Evolutionary conservation across 2,113 vertebrate genomes (phyloP).

Genomic region (Neolamprologus falcicula): DNA sequence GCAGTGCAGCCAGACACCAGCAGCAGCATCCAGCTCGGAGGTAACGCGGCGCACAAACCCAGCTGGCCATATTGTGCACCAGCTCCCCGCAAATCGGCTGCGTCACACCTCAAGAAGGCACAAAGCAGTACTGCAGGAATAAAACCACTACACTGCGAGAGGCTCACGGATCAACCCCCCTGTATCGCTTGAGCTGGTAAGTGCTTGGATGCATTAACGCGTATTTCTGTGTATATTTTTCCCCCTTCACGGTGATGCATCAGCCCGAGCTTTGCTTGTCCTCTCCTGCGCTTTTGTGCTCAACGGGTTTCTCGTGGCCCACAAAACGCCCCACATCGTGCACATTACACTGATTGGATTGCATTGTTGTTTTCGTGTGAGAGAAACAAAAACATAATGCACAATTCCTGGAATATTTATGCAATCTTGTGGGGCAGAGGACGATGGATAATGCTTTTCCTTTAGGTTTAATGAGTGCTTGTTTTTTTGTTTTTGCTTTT

Average conservation of each 20-base stretch:
- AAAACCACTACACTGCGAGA: not conserved
- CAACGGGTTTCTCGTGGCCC: slow-evolving; percentile 6
- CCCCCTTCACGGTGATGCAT: not conserved
- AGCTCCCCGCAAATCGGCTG: slow-evolving; percentile 58
- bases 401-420: not conserved
- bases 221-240: not conserved
- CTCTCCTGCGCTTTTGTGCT: slow-evolving; percentile 31
- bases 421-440: not conserved
- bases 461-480: not conserved
- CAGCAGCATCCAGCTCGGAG: slow-evolving; percentile 49
- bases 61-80: slow-evolving; percentile 61
- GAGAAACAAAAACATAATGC: not conserved
- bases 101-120: slow-evolving; percentile 45
- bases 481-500: not conserved
- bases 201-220: not conserved
- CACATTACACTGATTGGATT: not conserved
- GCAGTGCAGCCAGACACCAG: slow-evolving; percentile 55
- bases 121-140: not conserved
- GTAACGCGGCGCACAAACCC: slow-evolving; percentile 14
- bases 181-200: slow-evolving; percentile 21
- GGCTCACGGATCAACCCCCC: not conserved
- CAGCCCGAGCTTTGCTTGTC: not conserved
- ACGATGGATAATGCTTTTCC: not conserved
- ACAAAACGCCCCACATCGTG: not conserved
- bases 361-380: not conserved